phyloP scores from a whole-genome alignment of 1,140 invertebrate species.

The Drosophila serrata region DNA sequence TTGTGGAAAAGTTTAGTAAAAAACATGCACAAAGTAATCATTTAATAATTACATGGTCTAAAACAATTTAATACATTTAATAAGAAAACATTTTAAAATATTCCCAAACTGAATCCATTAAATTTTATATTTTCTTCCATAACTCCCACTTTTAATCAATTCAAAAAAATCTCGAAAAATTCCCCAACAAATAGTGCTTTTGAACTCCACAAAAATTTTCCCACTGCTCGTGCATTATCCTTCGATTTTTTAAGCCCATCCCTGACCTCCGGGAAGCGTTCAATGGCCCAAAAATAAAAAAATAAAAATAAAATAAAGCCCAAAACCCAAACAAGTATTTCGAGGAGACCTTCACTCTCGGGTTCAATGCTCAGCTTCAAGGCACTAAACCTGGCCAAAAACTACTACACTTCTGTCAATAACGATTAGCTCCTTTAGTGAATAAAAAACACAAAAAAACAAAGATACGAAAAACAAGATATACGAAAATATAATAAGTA shows the following conservation, averaged over 20 bases:
- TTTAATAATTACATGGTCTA: background rate
- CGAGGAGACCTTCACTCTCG: slow-evolving; percentile 40
- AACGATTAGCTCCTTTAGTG: slow-evolving; percentile 43
- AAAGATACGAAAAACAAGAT: slow-evolving; percentile 41
- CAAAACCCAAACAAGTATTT: slow-evolving; percentile 2
- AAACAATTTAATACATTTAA: background rate
- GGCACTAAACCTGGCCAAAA: slow-evolving; percentile 60
- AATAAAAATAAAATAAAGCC: slow-evolving; percentile 2
- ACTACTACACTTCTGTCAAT: slow-evolving; percentile 54
- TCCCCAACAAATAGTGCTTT: background rate
- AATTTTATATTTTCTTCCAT: background rate
- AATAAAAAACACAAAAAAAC: slow-evolving; percentile 33
- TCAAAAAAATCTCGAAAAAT: background rate
- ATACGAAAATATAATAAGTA: slow-evolving; percentile 22
- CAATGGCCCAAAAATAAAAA: slow-evolving; percentile 24
- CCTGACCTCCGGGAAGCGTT: slow-evolving; percentile 51
- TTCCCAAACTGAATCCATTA: background rate
- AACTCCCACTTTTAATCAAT: background rate
- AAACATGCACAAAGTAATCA: background rate
- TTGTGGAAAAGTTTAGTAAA: too few species aligned
- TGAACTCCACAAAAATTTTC: background rate
- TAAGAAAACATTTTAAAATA: too few species aligned
- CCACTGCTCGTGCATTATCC: slow-evolving; percentile 17
- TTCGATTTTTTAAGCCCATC: slow-evolving; percentile 36
- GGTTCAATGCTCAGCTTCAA: slow-evolving; percentile 72